These are phyloP conservation scores for Drosophila willistoni DNA, from an alignment of 1,140 invertebrate species.

Conservation along the genomic window DNA sequence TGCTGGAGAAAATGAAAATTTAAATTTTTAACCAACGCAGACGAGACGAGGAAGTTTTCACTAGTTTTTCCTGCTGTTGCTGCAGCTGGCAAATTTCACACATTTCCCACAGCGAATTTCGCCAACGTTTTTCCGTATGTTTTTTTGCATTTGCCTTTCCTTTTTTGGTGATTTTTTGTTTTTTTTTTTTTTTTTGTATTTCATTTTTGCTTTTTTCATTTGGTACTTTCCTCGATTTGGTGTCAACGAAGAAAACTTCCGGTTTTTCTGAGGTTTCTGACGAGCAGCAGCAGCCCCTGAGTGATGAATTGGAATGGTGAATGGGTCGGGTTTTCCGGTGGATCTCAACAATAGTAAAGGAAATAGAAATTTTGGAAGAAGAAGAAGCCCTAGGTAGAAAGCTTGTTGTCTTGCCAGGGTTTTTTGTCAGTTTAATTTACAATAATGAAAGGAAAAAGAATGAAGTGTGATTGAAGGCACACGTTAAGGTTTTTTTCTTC, in stretches of 20 bases:
- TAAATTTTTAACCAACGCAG: constrained; percentile 78
- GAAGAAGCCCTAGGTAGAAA: constrained; percentile 27
- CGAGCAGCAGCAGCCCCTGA: constrained; percentile 11
- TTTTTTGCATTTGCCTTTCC: constrained; percentile 40
- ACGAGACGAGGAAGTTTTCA: constrained; percentile 58
- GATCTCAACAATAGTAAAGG: background rate
- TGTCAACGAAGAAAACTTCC: constrained; percentile 59
- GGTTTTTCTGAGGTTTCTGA: constrained; percentile 35
- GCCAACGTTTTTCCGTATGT: constrained; percentile 58
- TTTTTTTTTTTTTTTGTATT: constrained; percentile 26
- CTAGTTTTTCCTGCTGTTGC: constrained; percentile 50
- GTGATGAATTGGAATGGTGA: constrained; percentile 61
- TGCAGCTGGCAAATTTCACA: constrained; percentile 78
- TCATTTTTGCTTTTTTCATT: constrained; percentile 30
- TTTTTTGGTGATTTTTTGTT: constrained; percentile 27
- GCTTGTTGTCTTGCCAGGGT: constrained; percentile 3
- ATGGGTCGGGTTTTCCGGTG: background rate
- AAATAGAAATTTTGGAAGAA: background rate
- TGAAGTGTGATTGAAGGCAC: constrained; percentile 51
- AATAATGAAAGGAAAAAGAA: constrained; percentile 66
- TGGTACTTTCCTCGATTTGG: constrained; percentile 6
- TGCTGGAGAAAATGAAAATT: constrained; percentile 78
- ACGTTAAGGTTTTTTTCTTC: constrained; percentile 14
- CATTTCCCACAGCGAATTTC: constrained; percentile 73
- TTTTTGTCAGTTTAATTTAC: constrained; percentile 57